Evolutionary conservation across 2,888 invertebrate species (phyloP), one percentile per base, ranked within the genome.

Genomic region (Volucella zonaria): DNA sequence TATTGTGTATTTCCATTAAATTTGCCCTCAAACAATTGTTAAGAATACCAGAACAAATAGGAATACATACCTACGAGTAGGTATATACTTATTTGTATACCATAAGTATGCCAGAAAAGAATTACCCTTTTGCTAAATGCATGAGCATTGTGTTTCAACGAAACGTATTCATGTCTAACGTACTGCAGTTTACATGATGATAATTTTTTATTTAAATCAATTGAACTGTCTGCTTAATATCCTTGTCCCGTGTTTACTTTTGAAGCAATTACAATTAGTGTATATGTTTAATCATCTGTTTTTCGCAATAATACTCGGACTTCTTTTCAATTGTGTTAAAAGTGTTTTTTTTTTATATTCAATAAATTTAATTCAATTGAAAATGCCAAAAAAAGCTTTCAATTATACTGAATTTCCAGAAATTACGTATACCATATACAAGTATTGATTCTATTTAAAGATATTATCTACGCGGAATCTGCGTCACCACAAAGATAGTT

Each of bases 1-100:
- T 76, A 83, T 83, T 83, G 83, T 83, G 75, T 66, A 59, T 62
- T 70, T 59, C 58, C 75, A 71, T 59, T 75, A 66, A 68, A 54
- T 74, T 67, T 68, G 80, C 74, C 67, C 73, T 68, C 66, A 74
- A 74, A 74, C 74, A 52, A 47, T 74, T 74, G 67, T 40, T 64
- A 31, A 49, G 42, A 54, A 42, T 14, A 11, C 15, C 23, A 58
- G 47, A n/a, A 31, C 38, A 18, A 42, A 52, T 62, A 51, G 59
- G 43, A 61, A 62, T 40, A 40, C 51, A 58, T 23, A 18, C 45
- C 15, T 45, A 40, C 14, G 12, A 31, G 76, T 38, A 31, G 45
- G 11, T 40, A 66, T 51, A 59, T 31, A 51, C 38, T 45, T 23
- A 61, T 9, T 40, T 15, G 58, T 15, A n/a, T 14, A 40, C 9